Evolutionary conservation across 2,797 vertebrate genomes (phyloP).

Genomic region (Lacerta agilis): DNA sequence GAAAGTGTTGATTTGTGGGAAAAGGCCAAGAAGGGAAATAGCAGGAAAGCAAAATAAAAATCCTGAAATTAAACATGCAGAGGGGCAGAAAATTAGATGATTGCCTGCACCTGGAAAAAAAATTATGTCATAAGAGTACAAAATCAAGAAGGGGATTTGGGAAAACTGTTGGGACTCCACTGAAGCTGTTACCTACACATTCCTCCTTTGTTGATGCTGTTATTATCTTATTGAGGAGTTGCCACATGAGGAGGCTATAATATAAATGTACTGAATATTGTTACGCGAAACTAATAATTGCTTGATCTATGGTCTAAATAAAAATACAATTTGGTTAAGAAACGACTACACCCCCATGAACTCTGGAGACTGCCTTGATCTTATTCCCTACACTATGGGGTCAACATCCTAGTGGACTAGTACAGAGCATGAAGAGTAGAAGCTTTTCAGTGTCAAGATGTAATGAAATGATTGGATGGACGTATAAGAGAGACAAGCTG

Average conservation of each 20-base stretch:
- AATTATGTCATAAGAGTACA: background rate
- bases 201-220: background rate
- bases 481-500: background rate
- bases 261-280: background rate
- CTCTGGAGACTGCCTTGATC: background rate
- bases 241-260: background rate
- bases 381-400: background rate
- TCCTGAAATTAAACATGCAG: constrained; percentile 76
- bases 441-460: background rate
- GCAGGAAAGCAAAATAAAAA: constrained; percentile 95
- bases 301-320: background rate
- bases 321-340: background rate
- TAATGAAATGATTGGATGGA: background rate
- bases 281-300: background rate
- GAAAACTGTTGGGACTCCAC: background rate
- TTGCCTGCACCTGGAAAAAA: constrained; percentile 1
- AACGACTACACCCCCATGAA: too few species aligned
- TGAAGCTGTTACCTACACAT: background rate
- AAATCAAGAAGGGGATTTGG: background rate
- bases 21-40: constrained; percentile 93
- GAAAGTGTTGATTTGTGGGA: constrained; percentile 98
- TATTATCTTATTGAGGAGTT: background rate
- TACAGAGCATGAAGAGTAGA: background rate
- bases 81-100: background rate
- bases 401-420: background rate